A percentile compares a stretch with the other conserved stretches of the same genome.
Evolutionary conservation across 2,113 vertebrate species (phyloP).

Genomic region (Chaetura pelagica): DNA sequence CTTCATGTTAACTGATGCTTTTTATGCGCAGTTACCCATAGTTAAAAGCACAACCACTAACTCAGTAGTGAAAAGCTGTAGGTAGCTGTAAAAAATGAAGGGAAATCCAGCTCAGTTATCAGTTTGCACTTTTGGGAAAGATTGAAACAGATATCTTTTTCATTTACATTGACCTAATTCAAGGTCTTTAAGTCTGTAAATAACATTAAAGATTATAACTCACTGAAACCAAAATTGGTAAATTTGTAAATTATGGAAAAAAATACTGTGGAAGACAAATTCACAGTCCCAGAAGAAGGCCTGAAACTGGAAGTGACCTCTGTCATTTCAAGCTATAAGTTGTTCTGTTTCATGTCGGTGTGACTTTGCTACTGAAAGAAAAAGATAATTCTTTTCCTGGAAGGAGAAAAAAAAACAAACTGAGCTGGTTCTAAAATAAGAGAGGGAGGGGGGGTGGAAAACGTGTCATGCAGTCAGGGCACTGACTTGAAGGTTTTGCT

Average conservation of each 20-base stretch:
- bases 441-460: accelerated
- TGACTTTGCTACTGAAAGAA: not conserved
- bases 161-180: not conserved
- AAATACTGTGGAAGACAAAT: not conserved
- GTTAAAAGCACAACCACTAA: not conserved
- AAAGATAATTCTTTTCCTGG: not conserved
- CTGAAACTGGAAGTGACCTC: not conserved
- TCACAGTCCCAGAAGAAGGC: not conserved
- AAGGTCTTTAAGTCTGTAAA: not conserved
- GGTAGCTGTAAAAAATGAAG: not conserved
- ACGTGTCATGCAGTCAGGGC: not conserved
- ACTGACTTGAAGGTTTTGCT: not conserved
- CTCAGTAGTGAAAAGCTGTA: not conserved
- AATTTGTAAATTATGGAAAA: not conserved
- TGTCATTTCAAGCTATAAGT: not conserved
- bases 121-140: not conserved
- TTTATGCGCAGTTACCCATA: not conserved
- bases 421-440: not conserved
- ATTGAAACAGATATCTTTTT: accelerated
- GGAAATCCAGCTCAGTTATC: not conserved
- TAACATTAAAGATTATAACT: not conserved
- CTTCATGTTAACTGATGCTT: not conserved
- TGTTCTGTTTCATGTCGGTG: not conserved
- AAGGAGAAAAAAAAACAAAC: not conserved
- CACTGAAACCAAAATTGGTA: not conserved